Base-by-base conservation (phyloP, 2,888 invertebrate genomes). In the Cheilosia pagana region DNA sequence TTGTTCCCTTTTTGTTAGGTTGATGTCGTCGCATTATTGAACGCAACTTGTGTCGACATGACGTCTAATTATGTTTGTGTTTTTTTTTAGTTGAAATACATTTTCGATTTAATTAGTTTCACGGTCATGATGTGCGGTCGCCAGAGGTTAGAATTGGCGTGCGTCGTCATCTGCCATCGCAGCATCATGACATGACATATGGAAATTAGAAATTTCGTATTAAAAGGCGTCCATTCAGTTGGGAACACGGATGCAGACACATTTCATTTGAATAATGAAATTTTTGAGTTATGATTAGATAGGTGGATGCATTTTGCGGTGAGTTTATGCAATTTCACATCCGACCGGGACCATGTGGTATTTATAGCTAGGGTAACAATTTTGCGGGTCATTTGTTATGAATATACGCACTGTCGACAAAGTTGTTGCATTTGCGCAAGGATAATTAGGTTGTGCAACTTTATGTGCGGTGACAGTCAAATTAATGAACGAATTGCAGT, bases 61-160 rank as follows among this genome's bases (percentile, higher is more conserved):
- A 23, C 41, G 65, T 65, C 23, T 35, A 65, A 52, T 65, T 53
- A 7, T 39, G 23, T 67, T 53, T 41, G 53, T 41, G 41, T 53
- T 25, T 16, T 53, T 19, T 53, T 67, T 16, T 19, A 25, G 52
- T 67, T 2, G 25, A 25, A 53, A 67, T 67, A 67, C 25, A 53
- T 67, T 67, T 67, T 53, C 52, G 25, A 67, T 67, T 67, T 67
- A 67, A 67, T 67, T 67, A 41, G 65, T 41, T 35, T 72, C 53
- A 12, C 45, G 62, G 62, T 43, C 43, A 41, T 39, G 16, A 19
- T 31, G 48, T 25, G 16, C 16, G 25, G 43, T 8, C 1, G 45
- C 16, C 23, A 39, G 31, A 6, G 70, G n/a, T 3, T 52, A 6
- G 59, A 41, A 10, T 1, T 28, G 70, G 31, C 41, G 16, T 43